A percentile compares a stretch with the other conserved stretches of the same genome.
Conservation (phyloP, 1,140 invertebrate genomes). For the Piezodorus guildinii region DNA sequence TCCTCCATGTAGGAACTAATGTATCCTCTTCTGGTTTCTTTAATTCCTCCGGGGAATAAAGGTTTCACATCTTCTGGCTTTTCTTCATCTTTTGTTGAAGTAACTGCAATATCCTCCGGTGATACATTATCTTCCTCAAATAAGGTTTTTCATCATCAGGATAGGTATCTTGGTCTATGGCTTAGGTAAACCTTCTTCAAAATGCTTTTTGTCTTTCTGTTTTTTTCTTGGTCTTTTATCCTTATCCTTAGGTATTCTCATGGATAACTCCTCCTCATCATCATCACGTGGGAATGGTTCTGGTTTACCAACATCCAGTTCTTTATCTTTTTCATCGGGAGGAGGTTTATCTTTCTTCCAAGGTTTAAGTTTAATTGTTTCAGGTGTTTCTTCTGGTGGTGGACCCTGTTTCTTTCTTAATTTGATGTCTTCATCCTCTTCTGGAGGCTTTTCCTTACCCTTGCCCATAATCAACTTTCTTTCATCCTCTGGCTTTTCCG, state of each 20-base stretch:
- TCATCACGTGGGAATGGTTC: conserved; percentile 17
- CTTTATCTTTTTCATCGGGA: conserved; percentile 24
- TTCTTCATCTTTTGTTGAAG: too few species aligned
- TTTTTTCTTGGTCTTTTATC: too few species aligned
- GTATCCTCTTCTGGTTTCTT: too few species aligned
- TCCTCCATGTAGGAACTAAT: too few species aligned
- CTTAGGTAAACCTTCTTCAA: too few species aligned
- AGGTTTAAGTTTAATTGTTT: conserved; percentile 30
- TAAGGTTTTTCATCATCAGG: too few species aligned
- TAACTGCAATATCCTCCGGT: too few species aligned
- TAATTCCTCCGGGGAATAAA: too few species aligned
- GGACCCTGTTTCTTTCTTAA: conserved; percentile 36
- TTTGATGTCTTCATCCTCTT: conserved; percentile 34
- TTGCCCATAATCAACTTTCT: conserved; percentile 34
- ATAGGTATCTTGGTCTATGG: too few species aligned
- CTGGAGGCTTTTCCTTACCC: conserved; percentile 32
- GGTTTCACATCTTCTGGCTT: too few species aligned
- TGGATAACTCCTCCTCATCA: conserved; percentile 23
- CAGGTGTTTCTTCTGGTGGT: conserved; percentile 29
- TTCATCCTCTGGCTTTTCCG: conserved; percentile 31
- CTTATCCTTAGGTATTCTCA: conserved; percentile 20
- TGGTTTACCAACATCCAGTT: conserved; percentile 23
- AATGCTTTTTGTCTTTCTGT: too few species aligned
- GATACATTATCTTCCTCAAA: too few species aligned
- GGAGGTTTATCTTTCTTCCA: conserved; percentile 27